phyloP scores from a whole-genome alignment of 2,113 vertebrate species.

The Halcyon malimbica region DNA sequence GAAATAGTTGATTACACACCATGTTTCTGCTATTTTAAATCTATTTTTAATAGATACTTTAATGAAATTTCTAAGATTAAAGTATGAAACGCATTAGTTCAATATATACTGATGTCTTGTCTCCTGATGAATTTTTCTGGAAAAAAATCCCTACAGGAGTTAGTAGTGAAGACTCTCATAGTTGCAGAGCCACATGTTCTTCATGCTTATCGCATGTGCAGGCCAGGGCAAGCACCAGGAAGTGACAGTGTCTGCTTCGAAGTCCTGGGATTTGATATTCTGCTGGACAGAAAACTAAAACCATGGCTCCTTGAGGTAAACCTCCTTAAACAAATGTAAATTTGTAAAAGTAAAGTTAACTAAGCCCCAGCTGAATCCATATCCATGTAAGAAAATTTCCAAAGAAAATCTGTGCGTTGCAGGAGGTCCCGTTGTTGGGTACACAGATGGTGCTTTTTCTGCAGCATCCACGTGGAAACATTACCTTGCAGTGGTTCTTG shows the following conservation, averaged over 20 bases:
- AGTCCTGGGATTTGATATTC: constrained; percentile 96
- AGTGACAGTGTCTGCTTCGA: constrained; percentile 99
- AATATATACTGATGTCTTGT: not conserved
- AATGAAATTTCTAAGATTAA: not conserved
- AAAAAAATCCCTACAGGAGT: constrained; percentile 78
- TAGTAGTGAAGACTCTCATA: constrained; percentile 96
- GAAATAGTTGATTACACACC: not conserved
- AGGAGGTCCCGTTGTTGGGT: not conserved
- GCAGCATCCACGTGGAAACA: not conserved
- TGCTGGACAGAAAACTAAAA: constrained; percentile 96
- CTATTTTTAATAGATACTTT: not conserved
- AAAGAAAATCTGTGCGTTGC: not conserved
- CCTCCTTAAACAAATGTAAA: not conserved
- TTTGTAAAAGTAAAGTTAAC: not conserved
- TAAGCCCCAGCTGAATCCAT: not conserved
- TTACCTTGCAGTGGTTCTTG: not conserved
- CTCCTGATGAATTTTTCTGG: constrained; percentile 3
- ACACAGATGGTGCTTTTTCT: not conserved
- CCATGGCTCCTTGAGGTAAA: constrained; percentile 97
- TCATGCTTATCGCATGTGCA: constrained; percentile 97
- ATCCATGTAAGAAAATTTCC: not conserved
- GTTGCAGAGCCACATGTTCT: constrained; percentile 96
- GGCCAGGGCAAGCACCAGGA: constrained; percentile 93
- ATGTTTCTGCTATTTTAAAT: not conserved
- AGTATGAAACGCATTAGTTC: not conserved